Conservation (phyloP, 1,140 invertebrate genomes). For the Pseudomyrmex cubaensis region DNA sequence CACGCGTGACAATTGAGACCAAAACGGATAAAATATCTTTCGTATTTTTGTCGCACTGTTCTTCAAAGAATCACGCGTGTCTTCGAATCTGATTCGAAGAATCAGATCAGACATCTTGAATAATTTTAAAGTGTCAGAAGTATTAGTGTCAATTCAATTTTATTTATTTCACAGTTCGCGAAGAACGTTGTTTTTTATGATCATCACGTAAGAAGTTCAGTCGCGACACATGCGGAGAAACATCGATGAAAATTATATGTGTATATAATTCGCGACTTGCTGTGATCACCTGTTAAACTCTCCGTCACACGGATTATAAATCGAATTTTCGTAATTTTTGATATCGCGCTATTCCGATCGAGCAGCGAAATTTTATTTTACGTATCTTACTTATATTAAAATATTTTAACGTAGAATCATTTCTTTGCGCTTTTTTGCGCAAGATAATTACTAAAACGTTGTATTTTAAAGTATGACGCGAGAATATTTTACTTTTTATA, state of each 20-base stretch:
- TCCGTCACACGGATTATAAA: conserved; percentile 44
- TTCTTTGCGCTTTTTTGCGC: too few relatives aligned
- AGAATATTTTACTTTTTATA: background rate
- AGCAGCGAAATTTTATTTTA: conserved; percentile 20
- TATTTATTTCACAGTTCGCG: background rate
- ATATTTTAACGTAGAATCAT: background rate
- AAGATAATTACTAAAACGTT: background rate
- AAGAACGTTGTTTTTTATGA: conserved; percentile 7
- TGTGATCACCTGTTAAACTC: conserved; percentile 59
- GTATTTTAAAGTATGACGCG: background rate
- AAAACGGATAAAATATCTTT: conserved; percentile 50
- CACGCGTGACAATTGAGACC: conserved; percentile 5
- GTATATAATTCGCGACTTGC: conserved; percentile 38
- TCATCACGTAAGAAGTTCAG: background rate
- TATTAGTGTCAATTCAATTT: background rate
- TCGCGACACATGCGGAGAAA: conserved; percentile 26
- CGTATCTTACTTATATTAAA: background rate
- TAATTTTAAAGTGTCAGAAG: background rate
- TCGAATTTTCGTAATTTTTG: conserved; percentile 1
- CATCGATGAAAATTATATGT: background rate
- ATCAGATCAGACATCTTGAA: background rate
- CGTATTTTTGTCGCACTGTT: conserved; percentile 42
- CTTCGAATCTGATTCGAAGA: background rate
- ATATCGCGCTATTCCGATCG: conserved; percentile 9
- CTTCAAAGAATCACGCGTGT: background rate